Evolutionary conservation across 2,888 invertebrate species (phyloP).

Genomic region (Leucophenga montana): DNA sequence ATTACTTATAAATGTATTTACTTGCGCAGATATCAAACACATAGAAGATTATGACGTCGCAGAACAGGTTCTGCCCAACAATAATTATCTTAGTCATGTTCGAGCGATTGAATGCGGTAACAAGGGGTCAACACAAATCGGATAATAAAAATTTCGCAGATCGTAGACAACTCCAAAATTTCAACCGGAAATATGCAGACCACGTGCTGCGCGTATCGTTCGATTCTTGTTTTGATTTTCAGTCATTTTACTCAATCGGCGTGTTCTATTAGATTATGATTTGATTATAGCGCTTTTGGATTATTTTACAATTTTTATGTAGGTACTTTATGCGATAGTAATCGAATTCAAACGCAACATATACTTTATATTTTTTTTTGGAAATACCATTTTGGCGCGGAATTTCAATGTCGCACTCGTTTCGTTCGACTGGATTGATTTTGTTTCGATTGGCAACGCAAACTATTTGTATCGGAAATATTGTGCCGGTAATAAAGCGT

Average conservation of each 20-base stretch:
- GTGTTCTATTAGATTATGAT: background rate
- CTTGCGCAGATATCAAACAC: too few relatives aligned
- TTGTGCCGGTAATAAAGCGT: conserved; percentile 30
- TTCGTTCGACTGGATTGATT: conserved; percentile 37
- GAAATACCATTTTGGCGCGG: conserved; percentile 49
- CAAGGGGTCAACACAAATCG: conserved; percentile 13
- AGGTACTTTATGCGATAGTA: background rate
- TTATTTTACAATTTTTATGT: background rate
- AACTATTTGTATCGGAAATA: conserved; percentile 18
- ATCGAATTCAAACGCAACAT: conserved; percentile 35
- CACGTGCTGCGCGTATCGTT: conserved; percentile 32
- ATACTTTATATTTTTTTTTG: conserved; percentile 34
- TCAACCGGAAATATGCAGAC: conserved; percentile 49
- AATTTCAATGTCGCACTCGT: conserved; percentile 62
- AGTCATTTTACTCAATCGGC: background rate
- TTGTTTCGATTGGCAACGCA: conserved; percentile 34
- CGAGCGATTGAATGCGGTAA: background rate
- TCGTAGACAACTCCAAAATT: conserved; percentile 31
- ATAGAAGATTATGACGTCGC: too few relatives aligned
- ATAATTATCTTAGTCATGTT: too few relatives aligned
- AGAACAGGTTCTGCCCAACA: too few relatives aligned
- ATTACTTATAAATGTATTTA: too few relatives aligned
- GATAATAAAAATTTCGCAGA: conserved; percentile 14
- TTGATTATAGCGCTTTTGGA: background rate
- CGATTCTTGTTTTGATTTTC: background rate